Percentiles rank a stretch among this genome's conserved stretches.
Conservation (phyloP, 2,888 invertebrate genomes). For the Dryobotodes eremita region DNA sequence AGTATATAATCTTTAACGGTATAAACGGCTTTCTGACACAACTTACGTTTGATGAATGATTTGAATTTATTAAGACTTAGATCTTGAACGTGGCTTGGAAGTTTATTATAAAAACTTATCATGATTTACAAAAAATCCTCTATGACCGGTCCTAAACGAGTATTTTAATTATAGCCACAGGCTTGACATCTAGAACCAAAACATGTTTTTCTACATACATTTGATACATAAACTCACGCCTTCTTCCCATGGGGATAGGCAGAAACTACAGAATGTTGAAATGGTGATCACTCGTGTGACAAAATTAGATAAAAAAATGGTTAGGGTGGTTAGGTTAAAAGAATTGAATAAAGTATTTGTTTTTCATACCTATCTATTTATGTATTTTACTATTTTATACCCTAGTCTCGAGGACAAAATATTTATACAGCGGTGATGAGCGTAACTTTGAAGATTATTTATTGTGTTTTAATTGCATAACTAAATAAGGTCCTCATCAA, state of each 20-base stretch:
- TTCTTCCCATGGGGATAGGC: too few species aligned
- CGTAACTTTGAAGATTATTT: neutral
- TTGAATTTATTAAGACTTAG: too few species aligned
- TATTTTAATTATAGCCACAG: constrained; percentile 15
- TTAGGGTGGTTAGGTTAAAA: neutral
- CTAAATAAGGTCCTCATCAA: neutral
- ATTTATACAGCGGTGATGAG: neutral
- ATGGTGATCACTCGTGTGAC: neutral
- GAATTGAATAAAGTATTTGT: constrained; percentile 8
- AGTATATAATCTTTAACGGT: too few species aligned
- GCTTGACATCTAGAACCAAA: neutral
- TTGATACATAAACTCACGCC: too few species aligned
- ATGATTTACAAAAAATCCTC: neutral
- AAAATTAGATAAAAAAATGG: neutral
- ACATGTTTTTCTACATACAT: constrained; percentile 5
- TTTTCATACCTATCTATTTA: neutral
- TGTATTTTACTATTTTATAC: constrained; percentile 15
- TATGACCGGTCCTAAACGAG: constrained; percentile 1
- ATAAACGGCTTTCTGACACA: too few species aligned
- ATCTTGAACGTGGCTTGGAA: too few species aligned
- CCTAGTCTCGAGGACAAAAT: neutral
- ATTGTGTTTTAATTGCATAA: neutral
- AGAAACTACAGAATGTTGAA: neutral
- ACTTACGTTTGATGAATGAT: too few species aligned
- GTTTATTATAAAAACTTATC: too few species aligned